phyloP scores from a whole-genome alignment of 2,888 invertebrate species.

The Apamea monoglypha region DNA sequence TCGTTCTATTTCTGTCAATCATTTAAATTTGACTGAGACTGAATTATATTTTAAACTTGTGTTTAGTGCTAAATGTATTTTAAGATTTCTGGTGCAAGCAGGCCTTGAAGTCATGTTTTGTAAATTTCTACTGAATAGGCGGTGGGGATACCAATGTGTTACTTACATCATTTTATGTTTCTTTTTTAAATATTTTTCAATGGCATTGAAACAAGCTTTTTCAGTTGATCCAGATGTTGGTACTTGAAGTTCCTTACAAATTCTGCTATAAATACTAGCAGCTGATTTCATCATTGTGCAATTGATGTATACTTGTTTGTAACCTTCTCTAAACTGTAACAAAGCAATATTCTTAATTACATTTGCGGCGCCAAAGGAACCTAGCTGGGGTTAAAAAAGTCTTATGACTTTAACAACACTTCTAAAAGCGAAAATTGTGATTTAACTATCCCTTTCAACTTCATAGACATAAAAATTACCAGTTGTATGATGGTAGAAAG shows the following conservation, averaged over 20 bases:
- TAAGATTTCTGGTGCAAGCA: not conserved
- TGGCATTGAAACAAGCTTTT: constrained; percentile 91
- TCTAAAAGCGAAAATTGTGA: not conserved
- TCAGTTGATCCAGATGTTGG: constrained; percentile 90
- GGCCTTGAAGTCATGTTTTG: not conserved
- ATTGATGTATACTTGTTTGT: constrained; percentile 94
- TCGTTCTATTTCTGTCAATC: not conserved
- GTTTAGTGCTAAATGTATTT: not conserved
- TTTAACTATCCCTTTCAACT: not conserved
- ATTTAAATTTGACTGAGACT: not conserved
- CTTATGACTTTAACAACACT: not conserved
- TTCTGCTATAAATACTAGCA: constrained; percentile 94
- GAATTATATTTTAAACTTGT: not conserved
- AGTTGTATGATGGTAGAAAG: not conserved
- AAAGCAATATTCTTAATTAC: constrained; percentile 3
- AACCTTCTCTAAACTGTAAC: constrained; percentile 88
- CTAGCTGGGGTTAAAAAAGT: not conserved
- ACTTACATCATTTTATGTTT: constrained; percentile 94
- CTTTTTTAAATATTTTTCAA: constrained; percentile 92
- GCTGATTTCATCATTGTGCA: constrained; percentile 97
- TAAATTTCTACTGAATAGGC: not conserved
- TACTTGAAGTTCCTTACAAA: constrained; percentile 93
- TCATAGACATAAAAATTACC: not conserved
- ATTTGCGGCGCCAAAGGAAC: not conserved
- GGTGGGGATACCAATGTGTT: not conserved